Evolutionary conservation across 2,888 invertebrate species (phyloP), one percentile per base, ranked within the genome.

Genomic region (Tenthredo notha): DNA sequence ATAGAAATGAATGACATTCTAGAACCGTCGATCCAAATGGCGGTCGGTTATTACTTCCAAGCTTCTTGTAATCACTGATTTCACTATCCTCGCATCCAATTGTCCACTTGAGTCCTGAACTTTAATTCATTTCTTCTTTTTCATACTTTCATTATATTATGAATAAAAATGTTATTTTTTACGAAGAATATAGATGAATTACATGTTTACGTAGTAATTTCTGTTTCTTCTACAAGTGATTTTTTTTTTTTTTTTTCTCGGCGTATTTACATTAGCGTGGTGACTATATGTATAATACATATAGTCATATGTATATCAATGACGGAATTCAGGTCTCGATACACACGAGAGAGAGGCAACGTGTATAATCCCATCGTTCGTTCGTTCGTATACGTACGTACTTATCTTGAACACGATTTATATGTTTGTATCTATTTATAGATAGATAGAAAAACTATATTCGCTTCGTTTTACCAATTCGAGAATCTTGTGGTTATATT

Each of bases 21-120:
- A 90, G 90, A 91, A 90, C 89, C 89, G 90, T 90, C 90, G 86
- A 89, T 87, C 88, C 90, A 90, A 91, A 91, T 90, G 90, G 90
- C 90, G 89, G 89, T 88, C 88, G 88, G 85, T 86, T 77, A 77
- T 84, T 61, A 54, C 33, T 77, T 77, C 21, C 33, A 77, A 54
- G 37, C 77, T 77, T 77, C 33, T 77, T n/a, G 29, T 18, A 74
- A 43, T 43, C 43, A 43, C 40, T 43, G 21, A 40, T 37, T 40
- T 70, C 33, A 70, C 18, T 37, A 70, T 70, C 7, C n/a, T 25
- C 74, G 67, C 33, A 33, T 67, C 29, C 67, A 67, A 67, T 67
- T 29, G 33, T 33, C 67, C 67, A 29, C 67, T 33, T 33, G 33
- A 67, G 18, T 33, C 21, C 12, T 29, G 33, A 67, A 67, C 25